Evolutionary conservation across 1,140 invertebrate species (phyloP).

Genomic region (Cotesia typhae): DNA sequence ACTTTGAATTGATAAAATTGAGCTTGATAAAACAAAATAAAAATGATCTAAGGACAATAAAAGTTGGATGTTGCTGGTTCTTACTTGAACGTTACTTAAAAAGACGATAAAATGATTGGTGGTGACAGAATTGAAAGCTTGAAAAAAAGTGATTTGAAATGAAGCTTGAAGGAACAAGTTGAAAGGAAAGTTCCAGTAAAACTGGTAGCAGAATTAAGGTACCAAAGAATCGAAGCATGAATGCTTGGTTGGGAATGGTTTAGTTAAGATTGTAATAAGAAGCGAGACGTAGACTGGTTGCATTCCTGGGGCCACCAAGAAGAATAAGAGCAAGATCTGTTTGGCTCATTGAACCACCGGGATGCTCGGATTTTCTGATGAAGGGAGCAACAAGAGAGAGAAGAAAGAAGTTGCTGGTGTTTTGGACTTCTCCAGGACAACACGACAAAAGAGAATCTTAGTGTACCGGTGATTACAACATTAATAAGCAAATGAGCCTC

Average conservation of each 20-base stretch:
- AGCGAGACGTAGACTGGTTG: conserved; percentile 43
- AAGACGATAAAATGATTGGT: too few species aligned
- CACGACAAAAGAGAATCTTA: conserved; percentile 62
- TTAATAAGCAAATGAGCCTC: conserved; percentile 67
- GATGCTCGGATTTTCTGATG: not conserved
- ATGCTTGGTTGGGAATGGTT: conserved; percentile 6
- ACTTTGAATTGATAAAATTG: too few species aligned
- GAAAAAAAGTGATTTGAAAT: too few species aligned
- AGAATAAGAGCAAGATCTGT: conserved; percentile 16
- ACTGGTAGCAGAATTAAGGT: too few species aligned
- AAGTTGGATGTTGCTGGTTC: too few species aligned
- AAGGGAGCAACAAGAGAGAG: not conserved
- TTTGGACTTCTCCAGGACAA: conserved; percentile 42
- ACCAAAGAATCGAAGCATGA: too few species aligned
- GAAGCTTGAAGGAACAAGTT: too few species aligned
- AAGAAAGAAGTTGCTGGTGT: conserved; percentile 30
- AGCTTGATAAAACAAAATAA: too few species aligned
- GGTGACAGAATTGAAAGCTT: too few species aligned
- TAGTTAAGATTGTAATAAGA: conserved; percentile 27
- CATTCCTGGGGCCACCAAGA: conserved; percentile 31
- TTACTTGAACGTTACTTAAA: too few species aligned
- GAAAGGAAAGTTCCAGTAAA: too few species aligned
- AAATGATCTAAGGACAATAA: too few species aligned
- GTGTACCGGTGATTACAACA: conserved; percentile 63
- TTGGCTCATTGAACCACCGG: not conserved